These are phyloP conservation scores for Dreissena rostriformis DNA, from an alignment of 1,140 invertebrate genomes.

Conservation along the genomic window DNA sequence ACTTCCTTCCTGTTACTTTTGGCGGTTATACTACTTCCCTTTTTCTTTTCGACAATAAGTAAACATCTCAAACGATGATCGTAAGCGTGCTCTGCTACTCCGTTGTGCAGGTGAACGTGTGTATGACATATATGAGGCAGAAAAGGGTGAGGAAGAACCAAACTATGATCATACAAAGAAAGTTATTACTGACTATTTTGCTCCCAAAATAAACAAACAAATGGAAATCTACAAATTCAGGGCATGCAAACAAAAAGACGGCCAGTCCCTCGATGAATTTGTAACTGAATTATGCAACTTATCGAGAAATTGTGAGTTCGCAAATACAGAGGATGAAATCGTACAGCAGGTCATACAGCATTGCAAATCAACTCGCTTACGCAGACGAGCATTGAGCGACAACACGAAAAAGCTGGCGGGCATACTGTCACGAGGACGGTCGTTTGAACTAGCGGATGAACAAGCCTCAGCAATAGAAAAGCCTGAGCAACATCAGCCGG, in stretches of 20 bases:
- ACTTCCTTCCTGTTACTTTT: too few relatives aligned
- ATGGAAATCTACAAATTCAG: constrained; percentile 23
- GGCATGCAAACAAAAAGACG: constrained; percentile 10
- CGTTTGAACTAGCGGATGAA: constrained; percentile 15
- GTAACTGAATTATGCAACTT: constrained; percentile 13
- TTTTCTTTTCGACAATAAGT: too few relatives aligned
- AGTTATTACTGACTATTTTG: constrained; percentile 6
- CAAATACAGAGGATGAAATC: constrained; percentile 27
- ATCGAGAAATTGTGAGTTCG: constrained; percentile 29
- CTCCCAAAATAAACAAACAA: not conserved
- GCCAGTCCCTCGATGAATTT: not conserved
- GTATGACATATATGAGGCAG: constrained; percentile 18
- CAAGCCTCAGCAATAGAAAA: constrained; percentile 20
- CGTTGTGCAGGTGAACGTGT: constrained; percentile 51
- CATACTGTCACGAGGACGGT: not conserved
- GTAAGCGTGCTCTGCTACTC: constrained; percentile 49
- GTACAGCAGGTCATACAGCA: constrained; percentile 38
- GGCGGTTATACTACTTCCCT: too few relatives aligned
- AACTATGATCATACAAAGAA: not conserved
- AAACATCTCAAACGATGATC: constrained; percentile 24
- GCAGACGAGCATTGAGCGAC: constrained; percentile 47
- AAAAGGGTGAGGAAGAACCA: not conserved
- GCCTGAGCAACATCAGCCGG: not conserved
- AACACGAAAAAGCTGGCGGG: constrained; percentile 40
- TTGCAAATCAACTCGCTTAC: constrained; percentile 6